phyloP scores from a whole-genome alignment of 1,140 invertebrate genomes.

The Delia radicum region DNA sequence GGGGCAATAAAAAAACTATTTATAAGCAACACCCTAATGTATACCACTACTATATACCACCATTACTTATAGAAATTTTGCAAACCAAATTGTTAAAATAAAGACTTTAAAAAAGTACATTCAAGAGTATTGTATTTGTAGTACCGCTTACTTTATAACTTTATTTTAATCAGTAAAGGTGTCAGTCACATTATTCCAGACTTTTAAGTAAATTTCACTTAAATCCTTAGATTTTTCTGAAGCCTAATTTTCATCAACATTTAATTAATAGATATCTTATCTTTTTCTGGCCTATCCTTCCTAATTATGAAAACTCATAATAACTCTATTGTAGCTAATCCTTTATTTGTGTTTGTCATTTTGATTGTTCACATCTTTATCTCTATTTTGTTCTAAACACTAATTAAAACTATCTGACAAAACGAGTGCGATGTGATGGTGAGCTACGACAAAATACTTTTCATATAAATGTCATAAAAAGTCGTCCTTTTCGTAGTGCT shows the following conservation, averaged over 20 bases:
- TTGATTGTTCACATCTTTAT: background rate
- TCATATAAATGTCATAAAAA: slow-evolving; percentile 16
- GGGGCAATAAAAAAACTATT: too few relatives aligned
- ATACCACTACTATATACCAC: too few relatives aligned
- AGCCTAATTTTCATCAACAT: background rate
- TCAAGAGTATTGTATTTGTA: too few relatives aligned
- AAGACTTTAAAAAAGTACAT: too few relatives aligned
- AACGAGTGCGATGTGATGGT: background rate
- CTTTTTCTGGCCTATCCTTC: background rate
- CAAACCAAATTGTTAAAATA: too few relatives aligned
- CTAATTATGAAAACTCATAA: background rate
- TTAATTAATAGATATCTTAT: background rate
- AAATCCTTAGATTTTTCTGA: too few relatives aligned
- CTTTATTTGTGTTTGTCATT: background rate
- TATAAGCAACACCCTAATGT: too few relatives aligned
- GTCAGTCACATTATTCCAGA: too few relatives aligned
- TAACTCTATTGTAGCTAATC: slow-evolving; percentile 1
- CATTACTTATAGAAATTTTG: too few relatives aligned
- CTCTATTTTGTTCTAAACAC: slow-evolving; percentile 1
- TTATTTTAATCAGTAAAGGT: too few relatives aligned
- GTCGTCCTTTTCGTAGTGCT: background rate
- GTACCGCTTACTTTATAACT: too few relatives aligned
- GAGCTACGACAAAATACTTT: background rate
- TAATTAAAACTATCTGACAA: slow-evolving; percentile 21
- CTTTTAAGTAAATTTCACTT: too few relatives aligned